Evolutionary conservation across 2,888 invertebrate genomes (phyloP).

Genomic region (Antheraea yamamai): DNA sequence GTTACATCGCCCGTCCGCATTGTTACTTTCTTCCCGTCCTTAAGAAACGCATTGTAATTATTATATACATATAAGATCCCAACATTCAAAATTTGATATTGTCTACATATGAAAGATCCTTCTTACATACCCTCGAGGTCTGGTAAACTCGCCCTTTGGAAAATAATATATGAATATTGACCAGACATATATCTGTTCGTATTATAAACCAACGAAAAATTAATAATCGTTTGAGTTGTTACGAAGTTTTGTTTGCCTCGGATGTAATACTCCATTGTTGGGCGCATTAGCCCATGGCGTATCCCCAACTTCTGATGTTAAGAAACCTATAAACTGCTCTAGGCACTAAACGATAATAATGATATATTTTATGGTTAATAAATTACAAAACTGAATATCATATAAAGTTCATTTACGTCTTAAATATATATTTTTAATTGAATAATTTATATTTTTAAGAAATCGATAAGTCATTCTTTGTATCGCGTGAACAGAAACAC

Average conservation of each 20-base stretch:
- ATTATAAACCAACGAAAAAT: neutral
- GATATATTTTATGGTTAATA: no score
- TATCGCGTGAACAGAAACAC: no score
- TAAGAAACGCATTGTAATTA: neutral
- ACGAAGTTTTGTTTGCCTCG: constrained; percentile 3
- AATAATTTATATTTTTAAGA: no score
- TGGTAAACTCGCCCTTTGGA: neutral
- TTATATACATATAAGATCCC: neutral
- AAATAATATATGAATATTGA: neutral
- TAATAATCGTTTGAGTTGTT: neutral
- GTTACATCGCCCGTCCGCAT: no score
- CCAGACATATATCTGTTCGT: neutral
- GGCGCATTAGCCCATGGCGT: neutral
- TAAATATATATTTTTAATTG: no score
- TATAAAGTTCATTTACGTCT: no score
- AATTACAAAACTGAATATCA: no score
- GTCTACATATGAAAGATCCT: neutral
- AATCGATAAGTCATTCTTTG: no score
- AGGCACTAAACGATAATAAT: no score
- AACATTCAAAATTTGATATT: neutral
- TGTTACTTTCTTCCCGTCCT: neutral
- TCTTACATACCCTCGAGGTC: neutral
- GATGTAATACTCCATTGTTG: neutral
- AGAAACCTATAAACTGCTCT: neutral
- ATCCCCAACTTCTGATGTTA: neutral